A percentile compares a stretch with the other conserved stretches of the same genome.
phyloP scores from a whole-genome alignment of 2,797 vertebrate species.

The Mus minutoides region DNA sequence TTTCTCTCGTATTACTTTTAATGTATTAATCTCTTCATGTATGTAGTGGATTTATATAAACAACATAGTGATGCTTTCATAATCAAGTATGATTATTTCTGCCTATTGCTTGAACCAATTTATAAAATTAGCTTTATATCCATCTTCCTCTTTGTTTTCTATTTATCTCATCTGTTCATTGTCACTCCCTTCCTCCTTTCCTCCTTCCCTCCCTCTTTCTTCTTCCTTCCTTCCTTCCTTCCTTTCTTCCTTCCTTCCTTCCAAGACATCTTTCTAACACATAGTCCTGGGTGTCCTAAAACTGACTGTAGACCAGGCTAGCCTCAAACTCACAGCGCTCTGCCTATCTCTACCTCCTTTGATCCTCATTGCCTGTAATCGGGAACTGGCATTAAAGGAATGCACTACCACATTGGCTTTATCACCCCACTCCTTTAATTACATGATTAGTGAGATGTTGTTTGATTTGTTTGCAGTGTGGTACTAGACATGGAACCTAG shows the following conservation, averaged over 20 bases:
- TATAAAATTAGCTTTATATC: conserved; percentile 38
- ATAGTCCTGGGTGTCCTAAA: not conserved
- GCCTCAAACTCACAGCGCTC: not conserved
- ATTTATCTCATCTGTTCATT: not conserved
- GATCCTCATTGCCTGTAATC: not conserved
- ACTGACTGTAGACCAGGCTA: not conserved
- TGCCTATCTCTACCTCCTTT: not conserved
- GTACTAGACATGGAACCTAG: not conserved
- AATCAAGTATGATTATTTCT: conserved; percentile 49
- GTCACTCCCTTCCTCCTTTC: no score
- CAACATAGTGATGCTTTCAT: conserved; percentile 25
- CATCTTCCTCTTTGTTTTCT: conserved; percentile 51
- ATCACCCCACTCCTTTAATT: not conserved
- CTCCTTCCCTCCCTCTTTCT: no score
- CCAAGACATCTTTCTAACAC: not conserved
- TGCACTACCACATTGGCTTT: not conserved
- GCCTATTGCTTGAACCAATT: not conserved
- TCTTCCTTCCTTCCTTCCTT: not conserved
- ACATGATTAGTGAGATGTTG: not conserved
- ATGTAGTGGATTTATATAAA: conserved; percentile 34
- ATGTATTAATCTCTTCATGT: conserved; percentile 35
- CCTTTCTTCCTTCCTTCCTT: not conserved
- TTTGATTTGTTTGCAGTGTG: not conserved
- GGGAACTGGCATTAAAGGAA: not conserved
- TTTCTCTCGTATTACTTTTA: conserved; percentile 44